Evolutionary conservation across 2,113 vertebrate species (phyloP).

Genomic region (Fulmarus glacialis): DNA sequence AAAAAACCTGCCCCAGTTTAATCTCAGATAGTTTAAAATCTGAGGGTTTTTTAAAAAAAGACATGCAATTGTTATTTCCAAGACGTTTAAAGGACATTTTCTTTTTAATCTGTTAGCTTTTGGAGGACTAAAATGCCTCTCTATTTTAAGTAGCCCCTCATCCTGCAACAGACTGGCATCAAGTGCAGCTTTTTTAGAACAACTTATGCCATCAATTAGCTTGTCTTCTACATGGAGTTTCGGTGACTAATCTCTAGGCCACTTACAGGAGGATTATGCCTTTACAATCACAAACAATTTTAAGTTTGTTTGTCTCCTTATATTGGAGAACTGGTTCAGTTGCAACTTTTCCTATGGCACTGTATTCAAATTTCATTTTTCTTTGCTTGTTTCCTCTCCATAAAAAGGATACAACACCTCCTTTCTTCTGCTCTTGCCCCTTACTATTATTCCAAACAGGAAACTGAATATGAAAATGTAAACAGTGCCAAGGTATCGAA

Average conservation of each 20-base stretch:
- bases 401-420: not conserved
- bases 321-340: not conserved
- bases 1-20: not conserved
- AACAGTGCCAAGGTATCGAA: not conserved
- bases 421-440: not conserved
- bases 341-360: not conserved
- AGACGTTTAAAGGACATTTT: not conserved
- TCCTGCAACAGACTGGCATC: not conserved
- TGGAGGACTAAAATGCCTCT: not conserved
- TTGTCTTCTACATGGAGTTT: not conserved
- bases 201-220: not conserved
- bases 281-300: not conserved
- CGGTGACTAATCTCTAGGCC: not conserved
- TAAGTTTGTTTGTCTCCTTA: not conserved
- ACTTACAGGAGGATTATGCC: not conserved
- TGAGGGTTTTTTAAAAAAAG: not conserved
- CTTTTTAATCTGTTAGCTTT: not conserved
- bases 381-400: not conserved
- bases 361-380: not conserved
- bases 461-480: not conserved
- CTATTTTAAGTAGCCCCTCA: not conserved
- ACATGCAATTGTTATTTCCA: not conserved
- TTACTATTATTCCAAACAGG: not conserved
- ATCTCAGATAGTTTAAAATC: not conserved
- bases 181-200: not conserved